Conservation (phyloP, 64 coral and sea anemone species). For the Exaiptasia diaphana region DNA sequence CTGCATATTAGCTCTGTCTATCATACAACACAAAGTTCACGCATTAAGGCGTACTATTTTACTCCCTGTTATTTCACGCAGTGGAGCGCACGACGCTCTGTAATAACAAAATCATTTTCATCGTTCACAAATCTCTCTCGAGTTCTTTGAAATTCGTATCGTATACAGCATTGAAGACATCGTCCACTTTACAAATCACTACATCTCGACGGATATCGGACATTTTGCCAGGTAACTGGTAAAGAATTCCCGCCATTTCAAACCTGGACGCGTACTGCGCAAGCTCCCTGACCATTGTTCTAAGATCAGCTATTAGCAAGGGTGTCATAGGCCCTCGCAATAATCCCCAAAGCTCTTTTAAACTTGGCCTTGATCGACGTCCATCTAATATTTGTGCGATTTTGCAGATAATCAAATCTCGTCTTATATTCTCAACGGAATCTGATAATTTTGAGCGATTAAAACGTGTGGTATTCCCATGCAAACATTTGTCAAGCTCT, state of each 20-base stretch:
- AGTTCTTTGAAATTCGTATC: not conserved
- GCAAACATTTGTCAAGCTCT: conserved; percentile 47
- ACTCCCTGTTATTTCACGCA: too few relatives aligned
- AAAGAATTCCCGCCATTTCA: conserved; percentile 76
- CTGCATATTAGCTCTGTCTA: too few relatives aligned
- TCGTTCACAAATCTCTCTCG: not conserved
- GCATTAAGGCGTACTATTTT: too few relatives aligned
- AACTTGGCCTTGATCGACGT: not conserved
- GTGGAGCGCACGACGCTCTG: too few relatives aligned
- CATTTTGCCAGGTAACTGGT: conserved; percentile 76
- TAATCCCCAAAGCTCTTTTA: conserved; percentile 51
- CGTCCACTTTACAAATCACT: conserved; percentile 82
- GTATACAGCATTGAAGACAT: conserved; percentile 59
- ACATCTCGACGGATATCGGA: conserved; percentile 74
- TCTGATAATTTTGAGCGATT: conserved; percentile 18
- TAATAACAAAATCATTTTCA: too few relatives aligned
- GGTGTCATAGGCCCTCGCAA: conserved; percentile 55
- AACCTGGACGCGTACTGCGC: conserved; percentile 63
- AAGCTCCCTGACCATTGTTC: conserved; percentile 56
- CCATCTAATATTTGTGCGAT: conserved; percentile 55
- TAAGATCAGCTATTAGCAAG: conserved; percentile 39
- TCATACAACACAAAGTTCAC: too few relatives aligned
- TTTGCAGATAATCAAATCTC: conserved; percentile 69
- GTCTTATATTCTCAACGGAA: conserved; percentile 31
- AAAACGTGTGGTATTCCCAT: not conserved